Evolutionary conservation across 2,888 invertebrate genomes (phyloP).

Genomic region (Aquatica leii): DNA sequence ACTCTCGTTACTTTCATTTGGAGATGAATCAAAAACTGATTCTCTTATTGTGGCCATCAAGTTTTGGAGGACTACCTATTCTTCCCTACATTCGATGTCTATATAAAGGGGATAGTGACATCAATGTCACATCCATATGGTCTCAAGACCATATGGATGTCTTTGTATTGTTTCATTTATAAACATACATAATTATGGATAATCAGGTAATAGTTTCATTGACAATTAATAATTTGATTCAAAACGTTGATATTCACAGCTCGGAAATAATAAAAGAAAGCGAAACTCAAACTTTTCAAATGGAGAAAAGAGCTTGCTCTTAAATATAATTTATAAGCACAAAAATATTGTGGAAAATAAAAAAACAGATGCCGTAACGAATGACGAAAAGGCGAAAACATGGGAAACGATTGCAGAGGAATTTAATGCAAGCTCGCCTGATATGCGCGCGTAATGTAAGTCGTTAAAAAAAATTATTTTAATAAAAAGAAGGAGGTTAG

Average conservation of each 20-base stretch:
- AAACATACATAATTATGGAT: conserved; percentile 5
- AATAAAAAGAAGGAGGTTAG: conserved; percentile 4
- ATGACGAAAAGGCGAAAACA: conserved; percentile 1
- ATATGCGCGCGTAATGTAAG: background rate
- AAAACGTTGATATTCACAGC: conserved; percentile 3
- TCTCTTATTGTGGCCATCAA: background rate
- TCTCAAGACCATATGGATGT: no score
- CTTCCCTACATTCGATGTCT: background rate
- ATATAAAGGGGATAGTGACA: conserved; percentile 3
- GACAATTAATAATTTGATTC: background rate
- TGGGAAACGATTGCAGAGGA: conserved; percentile 1
- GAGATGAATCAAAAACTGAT: background rate
- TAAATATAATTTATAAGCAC: conserved; percentile 1
- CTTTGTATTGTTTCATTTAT: no score
- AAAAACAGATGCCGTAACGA: background rate
- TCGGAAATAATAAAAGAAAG: background rate
- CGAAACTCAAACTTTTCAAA: conserved; percentile 1
- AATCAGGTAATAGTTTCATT: conserved; percentile 1
- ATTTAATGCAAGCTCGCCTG: conserved; percentile 1
- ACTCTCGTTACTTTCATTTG: background rate
- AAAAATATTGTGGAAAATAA: conserved; percentile 1
- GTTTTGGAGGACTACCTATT: background rate
- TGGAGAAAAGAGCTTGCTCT: background rate
- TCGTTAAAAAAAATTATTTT: conserved; percentile 1
- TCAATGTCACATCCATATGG: no score